Evolutionary conservation across 2,113 vertebrate genomes (phyloP), one percentile per base, ranked within the genome.

Genomic region (Chlamydotis undulata): DNA sequence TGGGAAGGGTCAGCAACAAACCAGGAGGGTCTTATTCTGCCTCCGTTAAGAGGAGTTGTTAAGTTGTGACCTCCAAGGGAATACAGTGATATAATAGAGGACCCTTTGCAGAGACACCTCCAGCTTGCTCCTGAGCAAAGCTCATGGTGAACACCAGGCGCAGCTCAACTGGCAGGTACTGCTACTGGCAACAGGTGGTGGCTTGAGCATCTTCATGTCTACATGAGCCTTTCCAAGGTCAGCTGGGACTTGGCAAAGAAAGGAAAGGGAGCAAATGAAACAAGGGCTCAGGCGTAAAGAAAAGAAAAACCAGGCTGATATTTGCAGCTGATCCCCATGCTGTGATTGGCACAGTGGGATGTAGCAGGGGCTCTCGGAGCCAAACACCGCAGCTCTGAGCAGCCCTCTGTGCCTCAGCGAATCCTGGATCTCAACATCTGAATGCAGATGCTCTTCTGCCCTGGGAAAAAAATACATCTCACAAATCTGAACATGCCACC

Each of bases 81-180:
- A 59, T 13, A 26, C 13, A 2, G 1, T 9, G 24, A n/a, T 43
- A 1, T 7, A 37, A 50, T 0, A 35, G 9, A 49, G 26, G 14
- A 56, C 19, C 21, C 55, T 78, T 19, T 45, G 64, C 39, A 65
- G 68, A 67, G 7, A 3, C 0, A 0, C 33, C 21, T 52, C 56
- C 61, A 26, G n/a, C 29, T 79, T 23, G 53, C 57, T 87, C 57
- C 45, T 17, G 55, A 56, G 60, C 6, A 7, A 77, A 50, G 5
- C n/a, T 55, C 9, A 22, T 3, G 25, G 39, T n/a, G 39, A 82
- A 75, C 84, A 78, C 39, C 64, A n/a, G 64, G 67, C 64, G 45
- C 55, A 63, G 41, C 68, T 37, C 50, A 14, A 26, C 74, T 9
- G 6, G 19, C 37, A 52, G n/a, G 33, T 39, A 31, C 43, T 4